A percentile compares a stretch with the other conserved stretches of the same genome.
These are phyloP conservation scores for Zenarchopterus dispar DNA, from an alignment of 2,797 vertebrate species.

Conservation along the genomic window DNA sequence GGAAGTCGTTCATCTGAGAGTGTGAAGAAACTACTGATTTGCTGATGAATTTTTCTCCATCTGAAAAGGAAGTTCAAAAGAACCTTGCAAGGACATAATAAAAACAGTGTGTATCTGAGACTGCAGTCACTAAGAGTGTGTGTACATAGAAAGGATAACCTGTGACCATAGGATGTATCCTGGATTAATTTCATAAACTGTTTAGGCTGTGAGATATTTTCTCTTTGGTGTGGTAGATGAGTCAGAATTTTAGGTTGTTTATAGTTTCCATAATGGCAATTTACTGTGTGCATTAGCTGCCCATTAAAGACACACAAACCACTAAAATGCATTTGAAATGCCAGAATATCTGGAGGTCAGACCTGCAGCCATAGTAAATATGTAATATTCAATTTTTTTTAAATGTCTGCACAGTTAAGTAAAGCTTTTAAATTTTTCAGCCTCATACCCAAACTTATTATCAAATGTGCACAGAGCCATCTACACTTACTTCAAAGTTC, in stretches of 20 bases:
- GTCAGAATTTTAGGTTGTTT: constrained; percentile 12
- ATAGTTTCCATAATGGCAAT: constrained; percentile 14
- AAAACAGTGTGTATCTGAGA: constrained; percentile 42
- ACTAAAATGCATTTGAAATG: constrained; percentile 8
- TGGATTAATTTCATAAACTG: constrained; percentile 17
- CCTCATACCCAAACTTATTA: constrained; percentile 22
- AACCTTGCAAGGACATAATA: constrained; percentile 65
- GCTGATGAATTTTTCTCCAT: constrained; percentile 53
- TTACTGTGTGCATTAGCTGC: background rate
- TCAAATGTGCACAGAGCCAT: constrained; percentile 35
- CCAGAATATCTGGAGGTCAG: constrained; percentile 4
- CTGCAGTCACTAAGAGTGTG: constrained; percentile 26
- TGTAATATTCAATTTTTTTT: constrained; percentile 11
- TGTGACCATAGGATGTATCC: constrained; percentile 18
- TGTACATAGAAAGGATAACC: constrained; percentile 21
- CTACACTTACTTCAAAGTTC: constrained; percentile 25
- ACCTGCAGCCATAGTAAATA: constrained; percentile 9
- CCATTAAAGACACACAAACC: constrained; percentile 14
- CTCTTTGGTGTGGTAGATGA: constrained; percentile 4
- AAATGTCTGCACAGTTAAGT: constrained; percentile 5
- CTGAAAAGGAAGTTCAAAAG: constrained; percentile 57
- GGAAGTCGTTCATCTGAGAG: constrained; percentile 32
- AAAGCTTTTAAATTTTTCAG: constrained; percentile 31
- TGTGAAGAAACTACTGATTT: constrained; percentile 73
- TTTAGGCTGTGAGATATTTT: constrained; percentile 13